phyloP scores from a whole-genome alignment of 2,888 invertebrate species.

The Dendrolimus pini region DNA sequence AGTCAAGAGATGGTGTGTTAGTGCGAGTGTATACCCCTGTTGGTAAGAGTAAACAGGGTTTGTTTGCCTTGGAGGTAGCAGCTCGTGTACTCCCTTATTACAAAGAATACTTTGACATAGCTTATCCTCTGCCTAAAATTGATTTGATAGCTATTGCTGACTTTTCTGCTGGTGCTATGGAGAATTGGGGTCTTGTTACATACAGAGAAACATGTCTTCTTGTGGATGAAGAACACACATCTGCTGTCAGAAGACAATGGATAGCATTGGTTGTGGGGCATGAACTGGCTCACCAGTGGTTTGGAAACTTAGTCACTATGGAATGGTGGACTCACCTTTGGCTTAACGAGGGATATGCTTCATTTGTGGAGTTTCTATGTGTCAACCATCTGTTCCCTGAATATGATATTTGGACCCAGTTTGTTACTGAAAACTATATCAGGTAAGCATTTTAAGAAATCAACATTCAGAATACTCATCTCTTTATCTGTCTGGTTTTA shows the following conservation, averaged over 20 bases:
- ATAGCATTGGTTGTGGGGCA: constrained; percentile 94
- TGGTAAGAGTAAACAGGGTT: constrained; percentile 93
- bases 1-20: constrained; percentile 86
- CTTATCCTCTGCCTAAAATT: constrained; percentile 96
- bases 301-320: constrained; percentile 98
- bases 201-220: constrained; percentile 94
- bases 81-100: constrained; percentile 94
- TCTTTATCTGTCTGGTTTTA: too few relatives aligned
- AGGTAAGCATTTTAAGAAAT: constrained; percentile 38
- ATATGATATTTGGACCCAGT: constrained; percentile 98
- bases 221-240: constrained; percentile 93
- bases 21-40: constrained; percentile 92
- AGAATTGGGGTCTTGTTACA: constrained; percentile 98
- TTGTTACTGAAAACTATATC: constrained; percentile 92
- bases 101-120: constrained; percentile 95
- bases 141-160: constrained; percentile 98
- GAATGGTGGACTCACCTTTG: constrained; percentile 99
- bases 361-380: constrained; percentile 96
- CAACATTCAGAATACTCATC: too few relatives aligned
- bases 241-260: constrained; percentile 88
- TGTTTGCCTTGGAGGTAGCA: constrained; percentile 95
- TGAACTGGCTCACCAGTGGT: constrained; percentile 98
- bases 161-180: constrained; percentile 97
- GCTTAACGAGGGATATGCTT: constrained; percentile 97
- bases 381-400: constrained; percentile 95